These are phyloP conservation scores for Ceyx erithaca DNA, from an alignment of 2,797 vertebrate genomes.

Conservation along the genomic window DNA sequence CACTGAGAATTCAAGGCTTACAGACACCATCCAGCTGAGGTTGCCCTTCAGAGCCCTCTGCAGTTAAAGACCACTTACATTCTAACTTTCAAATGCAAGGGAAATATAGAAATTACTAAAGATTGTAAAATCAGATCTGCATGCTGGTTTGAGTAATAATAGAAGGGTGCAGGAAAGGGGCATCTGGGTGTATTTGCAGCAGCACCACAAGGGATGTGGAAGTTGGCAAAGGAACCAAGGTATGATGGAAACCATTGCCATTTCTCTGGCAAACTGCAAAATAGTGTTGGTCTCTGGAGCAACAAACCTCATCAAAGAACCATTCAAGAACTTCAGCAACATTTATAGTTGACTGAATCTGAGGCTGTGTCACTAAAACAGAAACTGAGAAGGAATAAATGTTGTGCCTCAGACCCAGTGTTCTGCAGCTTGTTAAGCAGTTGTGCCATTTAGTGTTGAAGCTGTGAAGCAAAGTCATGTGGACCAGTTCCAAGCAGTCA, in stretches of 20 bases:
- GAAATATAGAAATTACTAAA: neutral
- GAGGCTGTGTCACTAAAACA: neutral
- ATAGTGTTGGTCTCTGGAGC: neutral
- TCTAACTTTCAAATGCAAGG: neutral
- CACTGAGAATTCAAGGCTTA: slow-evolving; percentile 18
- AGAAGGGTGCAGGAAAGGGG: neutral
- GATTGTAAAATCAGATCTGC: neutral
- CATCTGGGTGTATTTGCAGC: neutral
- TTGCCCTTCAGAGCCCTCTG: slow-evolving; percentile 29
- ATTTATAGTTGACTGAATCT: neutral
- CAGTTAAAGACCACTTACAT: neutral
- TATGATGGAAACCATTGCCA: neutral
- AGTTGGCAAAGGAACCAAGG: neutral
- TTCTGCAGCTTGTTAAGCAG: neutral
- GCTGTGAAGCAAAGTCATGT: neutral
- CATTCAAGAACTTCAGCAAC: neutral
- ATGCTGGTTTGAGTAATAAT: neutral
- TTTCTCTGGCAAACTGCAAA: neutral
- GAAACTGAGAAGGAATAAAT: neutral
- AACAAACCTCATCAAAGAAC: neutral
- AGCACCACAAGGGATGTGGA: neutral
- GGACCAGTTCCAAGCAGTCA: neutral
- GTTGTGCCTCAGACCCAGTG: neutral
- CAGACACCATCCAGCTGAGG: slow-evolving; percentile 25
- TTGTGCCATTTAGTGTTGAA: neutral